phyloP scores from a whole-genome alignment of 2,888 invertebrate genomes.

The Thera britannica region DNA sequence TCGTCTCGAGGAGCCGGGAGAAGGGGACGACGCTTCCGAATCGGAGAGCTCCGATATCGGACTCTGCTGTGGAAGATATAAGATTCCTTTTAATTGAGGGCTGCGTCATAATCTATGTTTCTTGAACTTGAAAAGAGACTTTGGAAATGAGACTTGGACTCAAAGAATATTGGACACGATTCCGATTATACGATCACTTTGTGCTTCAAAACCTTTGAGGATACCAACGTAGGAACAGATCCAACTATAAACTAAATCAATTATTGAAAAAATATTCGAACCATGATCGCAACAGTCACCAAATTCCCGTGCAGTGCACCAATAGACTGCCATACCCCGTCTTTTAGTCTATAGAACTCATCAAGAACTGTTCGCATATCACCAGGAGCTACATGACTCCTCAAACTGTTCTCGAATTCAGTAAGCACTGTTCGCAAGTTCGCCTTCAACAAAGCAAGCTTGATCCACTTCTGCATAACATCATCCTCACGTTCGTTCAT shows the following conservation, averaged over 20 bases:
- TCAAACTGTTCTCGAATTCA: conserved; percentile 58
- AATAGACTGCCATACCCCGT: conserved; percentile 66
- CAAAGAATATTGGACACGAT: neutral
- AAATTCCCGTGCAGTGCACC: conserved; percentile 69
- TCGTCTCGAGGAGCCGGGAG: conserved; percentile 62
- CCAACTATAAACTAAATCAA: too few relatives aligned
- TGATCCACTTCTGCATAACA: conserved; percentile 66
- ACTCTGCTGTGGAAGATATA: conserved; percentile 58
- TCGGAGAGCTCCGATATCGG: conserved; percentile 86
- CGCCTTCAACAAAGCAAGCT: conserved; percentile 62
- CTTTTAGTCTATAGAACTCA: conserved; percentile 62
- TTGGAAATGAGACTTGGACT: neutral
- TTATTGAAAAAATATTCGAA: conserved; percentile 31
- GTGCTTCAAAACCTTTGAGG: too few relatives aligned
- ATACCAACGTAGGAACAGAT: too few relatives aligned
- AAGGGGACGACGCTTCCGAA: conserved; percentile 77
- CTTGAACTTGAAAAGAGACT: neutral
- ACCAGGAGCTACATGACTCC: conserved; percentile 44
- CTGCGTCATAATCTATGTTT: neutral
- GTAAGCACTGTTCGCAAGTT: conserved; percentile 58
- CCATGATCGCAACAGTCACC: conserved; percentile 46
- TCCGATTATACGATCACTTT: neutral
- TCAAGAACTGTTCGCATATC: conserved; percentile 52
- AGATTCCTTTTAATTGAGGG: neutral
- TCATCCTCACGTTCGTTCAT: conserved; percentile 49